Evolutionary conservation across 2,797 vertebrate species (phyloP).

Genomic region (Numenius phaeopus): DNA sequence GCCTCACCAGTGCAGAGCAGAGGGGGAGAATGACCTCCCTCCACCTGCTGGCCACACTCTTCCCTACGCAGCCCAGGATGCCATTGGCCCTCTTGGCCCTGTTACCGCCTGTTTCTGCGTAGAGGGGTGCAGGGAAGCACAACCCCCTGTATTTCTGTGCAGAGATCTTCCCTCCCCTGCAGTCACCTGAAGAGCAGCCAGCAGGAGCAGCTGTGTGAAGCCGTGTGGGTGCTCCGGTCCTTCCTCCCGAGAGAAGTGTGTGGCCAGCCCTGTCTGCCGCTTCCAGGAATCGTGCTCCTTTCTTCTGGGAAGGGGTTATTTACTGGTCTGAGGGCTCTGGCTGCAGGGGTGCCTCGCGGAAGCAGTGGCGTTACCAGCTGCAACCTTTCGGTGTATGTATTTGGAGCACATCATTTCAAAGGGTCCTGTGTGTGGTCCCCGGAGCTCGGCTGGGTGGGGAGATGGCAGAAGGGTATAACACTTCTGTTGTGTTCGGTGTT

Average conservation of each 20-base stretch:
- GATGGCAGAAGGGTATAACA: neutral
- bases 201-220: neutral
- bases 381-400: fast-evolving
- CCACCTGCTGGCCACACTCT: too few relatives aligned
- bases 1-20: too few relatives aligned
- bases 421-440: neutral
- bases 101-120: neutral
- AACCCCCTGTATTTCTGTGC: neutral
- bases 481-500: neutral
- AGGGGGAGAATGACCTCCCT: too few relatives aligned
- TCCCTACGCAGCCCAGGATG: too few relatives aligned
- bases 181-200: neutral
- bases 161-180: neutral
- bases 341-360: neutral
- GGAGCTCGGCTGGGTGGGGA: neutral
- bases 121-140: neutral
- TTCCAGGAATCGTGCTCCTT: neutral
- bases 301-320: neutral
- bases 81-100: too few relatives aligned
- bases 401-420: neutral
- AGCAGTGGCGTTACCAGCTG: neutral
- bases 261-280: neutral
- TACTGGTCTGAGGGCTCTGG: neutral
- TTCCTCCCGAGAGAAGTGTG: neutral
- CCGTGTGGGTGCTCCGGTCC: neutral